Evolutionary conservation across 2,888 invertebrate genomes (phyloP).

Genomic region (Himalopsyche tibetana): DNA sequence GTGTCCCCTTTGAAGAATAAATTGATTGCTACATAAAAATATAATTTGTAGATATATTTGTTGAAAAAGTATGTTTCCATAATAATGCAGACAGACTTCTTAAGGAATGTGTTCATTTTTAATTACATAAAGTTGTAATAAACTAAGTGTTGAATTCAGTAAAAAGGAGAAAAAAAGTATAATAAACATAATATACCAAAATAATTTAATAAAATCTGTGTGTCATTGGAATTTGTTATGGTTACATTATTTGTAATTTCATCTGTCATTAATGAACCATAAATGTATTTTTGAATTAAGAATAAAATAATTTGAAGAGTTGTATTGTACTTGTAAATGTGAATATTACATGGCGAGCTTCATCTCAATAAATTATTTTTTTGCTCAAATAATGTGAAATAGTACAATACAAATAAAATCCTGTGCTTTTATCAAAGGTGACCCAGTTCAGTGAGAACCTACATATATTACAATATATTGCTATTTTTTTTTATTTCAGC

Average conservation of each 20-base stretch:
- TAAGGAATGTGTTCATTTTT: too few species aligned
- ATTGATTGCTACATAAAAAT: conserved; percentile 5
- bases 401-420: conserved; percentile 48
- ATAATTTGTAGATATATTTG: not conserved
- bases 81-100: not conserved
- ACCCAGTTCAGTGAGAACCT: conserved; percentile 51
- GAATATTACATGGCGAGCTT: conserved; percentile 42
- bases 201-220: conserved; percentile 4
- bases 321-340: conserved; percentile 26
- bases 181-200: not conserved
- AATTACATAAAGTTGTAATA: not conserved
- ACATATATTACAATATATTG: conserved; percentile 39
- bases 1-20: not conserved
- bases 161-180: not conserved
- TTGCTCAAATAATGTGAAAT: conserved; percentile 27
- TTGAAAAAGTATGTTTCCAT: conserved; percentile 6
- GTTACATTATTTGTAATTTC: too few species aligned
- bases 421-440: conserved; percentile 60
- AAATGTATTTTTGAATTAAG: conserved; percentile 18
- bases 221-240: conserved; percentile 5
- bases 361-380: conserved; percentile 6
- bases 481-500: conserved; percentile 17
- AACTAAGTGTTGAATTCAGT: not conserved
- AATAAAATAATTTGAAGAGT: conserved; percentile 3
- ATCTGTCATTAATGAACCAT: too few species aligned